Percentiles rank a stretch among this genome's conserved stretches.
Conservation (phyloP, 2,888 invertebrate genomes). For the Archips crataeganus region DNA sequence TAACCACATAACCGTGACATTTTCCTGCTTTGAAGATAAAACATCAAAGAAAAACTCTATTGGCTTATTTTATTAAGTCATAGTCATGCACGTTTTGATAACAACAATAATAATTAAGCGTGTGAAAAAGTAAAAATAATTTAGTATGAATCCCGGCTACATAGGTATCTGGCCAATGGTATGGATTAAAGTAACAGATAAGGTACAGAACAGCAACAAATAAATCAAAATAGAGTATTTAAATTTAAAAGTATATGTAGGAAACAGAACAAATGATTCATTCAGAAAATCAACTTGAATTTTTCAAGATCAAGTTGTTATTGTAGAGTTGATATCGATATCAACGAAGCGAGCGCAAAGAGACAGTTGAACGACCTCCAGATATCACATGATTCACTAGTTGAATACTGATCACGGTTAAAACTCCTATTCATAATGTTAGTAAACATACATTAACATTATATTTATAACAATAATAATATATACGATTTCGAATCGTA, state of each 20-base stretch:
- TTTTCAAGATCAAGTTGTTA: background rate
- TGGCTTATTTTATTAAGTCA: background rate
- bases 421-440: constrained; percentile 7
- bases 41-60: background rate
- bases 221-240: background rate
- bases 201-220: background rate
- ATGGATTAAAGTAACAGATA: background rate
- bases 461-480: background rate
- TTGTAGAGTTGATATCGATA: constrained; percentile 21
- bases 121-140: background rate
- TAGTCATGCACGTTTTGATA: background rate
- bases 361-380: constrained; percentile 33
- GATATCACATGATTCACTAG: constrained; percentile 25
- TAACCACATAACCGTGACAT: constrained; percentile 1
- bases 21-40: constrained; percentile 5
- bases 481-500: background rate
- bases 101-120: background rate
- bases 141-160: background rate
- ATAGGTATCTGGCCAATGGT: background rate
- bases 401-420: constrained; percentile 21
- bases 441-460: constrained; percentile 10
- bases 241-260: background rate
- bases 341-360: constrained; percentile 11
- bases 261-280: background rate
- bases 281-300: constrained; percentile 10